These are phyloP conservation scores for Ochotona curzoniae DNA, from an alignment of 2,113 vertebrate species.

Conservation along the genomic window DNA sequence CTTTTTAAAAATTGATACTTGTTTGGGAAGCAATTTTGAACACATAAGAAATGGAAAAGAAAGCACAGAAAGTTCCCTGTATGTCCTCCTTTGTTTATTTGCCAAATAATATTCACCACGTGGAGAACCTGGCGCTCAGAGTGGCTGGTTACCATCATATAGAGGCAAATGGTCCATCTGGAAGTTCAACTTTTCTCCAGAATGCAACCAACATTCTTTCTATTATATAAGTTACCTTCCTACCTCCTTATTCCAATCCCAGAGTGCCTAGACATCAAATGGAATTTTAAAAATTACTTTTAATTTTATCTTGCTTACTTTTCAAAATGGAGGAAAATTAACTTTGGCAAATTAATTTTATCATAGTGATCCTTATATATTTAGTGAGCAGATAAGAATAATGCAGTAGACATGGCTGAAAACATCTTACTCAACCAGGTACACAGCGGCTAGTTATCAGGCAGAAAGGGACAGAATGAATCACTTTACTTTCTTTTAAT, in stretches of 20 bases:
- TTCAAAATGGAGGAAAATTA: neutral
- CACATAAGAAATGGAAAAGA: neutral
- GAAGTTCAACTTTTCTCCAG: neutral
- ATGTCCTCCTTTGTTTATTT: neutral
- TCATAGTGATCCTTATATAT: neutral
- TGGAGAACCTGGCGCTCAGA: neutral
- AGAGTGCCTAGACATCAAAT: neutral
- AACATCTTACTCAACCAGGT: neutral
- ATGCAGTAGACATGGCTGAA: neutral
- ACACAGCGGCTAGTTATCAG: neutral
- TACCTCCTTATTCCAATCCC: neutral
- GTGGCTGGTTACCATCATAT: neutral
- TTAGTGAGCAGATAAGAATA: neutral
- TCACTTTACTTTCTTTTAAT: neutral
- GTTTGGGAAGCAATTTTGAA: neutral
- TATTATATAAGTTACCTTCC: neutral
- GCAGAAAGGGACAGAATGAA: neutral
- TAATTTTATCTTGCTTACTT: neutral
- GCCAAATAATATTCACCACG: neutral
- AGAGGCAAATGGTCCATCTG: neutral
- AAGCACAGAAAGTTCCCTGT: neutral
- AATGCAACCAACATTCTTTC: neutral
- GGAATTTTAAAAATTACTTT: neutral
- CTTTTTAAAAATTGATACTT: neutral
- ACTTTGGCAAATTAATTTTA: neutral